Evolutionary conservation across 2,888 invertebrate species (phyloP), one percentile per base, ranked within the genome.

Genomic region (Dione vanillae): DNA sequence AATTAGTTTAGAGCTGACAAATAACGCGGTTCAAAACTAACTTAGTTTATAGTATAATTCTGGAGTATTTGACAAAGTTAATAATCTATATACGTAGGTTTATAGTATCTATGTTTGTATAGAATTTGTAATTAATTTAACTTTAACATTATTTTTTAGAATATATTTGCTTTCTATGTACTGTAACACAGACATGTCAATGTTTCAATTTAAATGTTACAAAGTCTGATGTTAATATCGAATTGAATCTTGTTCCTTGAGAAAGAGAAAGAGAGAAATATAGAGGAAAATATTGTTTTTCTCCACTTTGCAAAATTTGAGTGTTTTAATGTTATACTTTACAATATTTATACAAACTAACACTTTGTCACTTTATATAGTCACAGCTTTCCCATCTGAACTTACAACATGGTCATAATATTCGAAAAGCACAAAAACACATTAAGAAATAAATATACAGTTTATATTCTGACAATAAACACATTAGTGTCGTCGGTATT

Each of bases 381-480:
- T 27, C 27, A 27, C 2, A 27, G 27, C 27, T 27, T n/a, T 27
- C 27, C 27, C 27, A 59, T 2, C 2, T 43, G n/a, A 20, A 52
- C 16, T n/a, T 9, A 37, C 8, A n/a, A 59, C 11, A 35, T 9
- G 37, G n/a, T 12, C n/a, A 61, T 41, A 14, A 49, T 12, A 56
- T 37, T 20, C 11, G 61, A 40, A 58, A 66, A 62, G 20, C 40
- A 47, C 41, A 54, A 64, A 67, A 52, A 49, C 11, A 66, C 65
- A 72, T 72, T 45, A 62, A 65, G 65, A 68, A 67, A 61, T 70
- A 74, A 70, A 72, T 67, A 68, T 54, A 70, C 66, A 51, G 70
- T 74, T 70, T 72, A 68, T 58, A 72, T 70, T 72, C 74, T 65
- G 68, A 75, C 73, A 73, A 75, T 75, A 73, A 75, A 75, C 69